phyloP scores from a whole-genome alignment of 2,797 vertebrate genomes.

The Todus mexicanus region DNA sequence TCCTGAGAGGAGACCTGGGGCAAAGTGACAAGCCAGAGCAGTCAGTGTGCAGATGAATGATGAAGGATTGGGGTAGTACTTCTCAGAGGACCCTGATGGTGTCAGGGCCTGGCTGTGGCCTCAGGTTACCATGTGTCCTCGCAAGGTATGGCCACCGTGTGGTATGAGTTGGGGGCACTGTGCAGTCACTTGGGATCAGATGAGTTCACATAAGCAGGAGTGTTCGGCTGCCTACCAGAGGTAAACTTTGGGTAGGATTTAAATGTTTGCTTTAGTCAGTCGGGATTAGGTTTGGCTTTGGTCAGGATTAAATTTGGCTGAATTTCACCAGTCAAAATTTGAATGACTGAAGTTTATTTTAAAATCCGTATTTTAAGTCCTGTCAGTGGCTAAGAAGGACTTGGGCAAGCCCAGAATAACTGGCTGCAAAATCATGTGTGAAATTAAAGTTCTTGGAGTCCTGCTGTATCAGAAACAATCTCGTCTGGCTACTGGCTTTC shows the following conservation, averaged over 20 bases:
- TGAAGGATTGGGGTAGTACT: background rate
- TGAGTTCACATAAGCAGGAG: background rate
- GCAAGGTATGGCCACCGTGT: background rate
- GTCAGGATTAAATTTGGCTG: background rate
- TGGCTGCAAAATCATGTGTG: background rate
- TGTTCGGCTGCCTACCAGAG: rapidly evolving
- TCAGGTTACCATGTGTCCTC: background rate
- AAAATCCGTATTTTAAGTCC: background rate
- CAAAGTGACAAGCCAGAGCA: background rate
- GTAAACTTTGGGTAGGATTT: background rate
- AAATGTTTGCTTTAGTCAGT: background rate
- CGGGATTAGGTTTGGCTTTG: background rate
- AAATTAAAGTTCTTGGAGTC: background rate
- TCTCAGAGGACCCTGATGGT: background rate
- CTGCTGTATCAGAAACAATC: background rate
- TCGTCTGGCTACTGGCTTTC: background rate
- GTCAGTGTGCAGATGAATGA: background rate
- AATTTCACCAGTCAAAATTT: background rate
- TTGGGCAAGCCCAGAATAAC: background rate
- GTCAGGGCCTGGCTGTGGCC: background rate
- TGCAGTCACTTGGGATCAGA: background rate
- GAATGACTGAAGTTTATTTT: background rate
- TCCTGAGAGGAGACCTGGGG: background rate
- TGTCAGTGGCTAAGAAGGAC: background rate
- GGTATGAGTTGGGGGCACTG: background rate